phyloP scores from a whole-genome alignment of 2,113 vertebrate genomes.

The Zosterops borbonicus region DNA sequence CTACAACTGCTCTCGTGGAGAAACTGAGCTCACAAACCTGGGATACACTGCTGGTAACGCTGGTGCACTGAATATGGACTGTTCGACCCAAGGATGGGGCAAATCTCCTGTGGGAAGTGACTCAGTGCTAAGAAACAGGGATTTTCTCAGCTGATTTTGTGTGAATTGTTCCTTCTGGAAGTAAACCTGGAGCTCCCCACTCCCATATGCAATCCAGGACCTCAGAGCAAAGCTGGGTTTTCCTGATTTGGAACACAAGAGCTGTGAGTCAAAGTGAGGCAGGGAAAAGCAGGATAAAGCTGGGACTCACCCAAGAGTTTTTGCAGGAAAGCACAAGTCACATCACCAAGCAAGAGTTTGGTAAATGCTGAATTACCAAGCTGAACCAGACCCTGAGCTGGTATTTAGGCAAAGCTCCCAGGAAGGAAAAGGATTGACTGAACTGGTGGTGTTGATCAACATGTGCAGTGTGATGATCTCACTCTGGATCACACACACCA shows the following conservation, averaged over 20 bases:
- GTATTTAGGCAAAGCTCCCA: background rate
- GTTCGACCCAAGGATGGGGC: background rate
- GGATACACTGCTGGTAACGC: rapidly evolving
- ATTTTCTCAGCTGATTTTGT: background rate
- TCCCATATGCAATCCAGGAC: background rate
- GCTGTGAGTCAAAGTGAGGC: background rate
- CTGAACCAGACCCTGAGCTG: background rate
- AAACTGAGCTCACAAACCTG: background rate
- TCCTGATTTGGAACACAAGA: background rate
- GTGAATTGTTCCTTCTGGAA: background rate
- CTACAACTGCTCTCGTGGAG: background rate
- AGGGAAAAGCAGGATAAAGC: background rate
- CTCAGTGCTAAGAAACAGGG: background rate
- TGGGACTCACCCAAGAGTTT: background rate
- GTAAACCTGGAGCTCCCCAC: background rate
- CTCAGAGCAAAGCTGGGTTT: background rate
- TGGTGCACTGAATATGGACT: rapidly evolving
- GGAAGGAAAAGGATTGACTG: background rate
- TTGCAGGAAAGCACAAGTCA: background rate
- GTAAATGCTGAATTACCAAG: background rate
- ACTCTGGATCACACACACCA: background rate
- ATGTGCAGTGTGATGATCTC: rapidly evolving
- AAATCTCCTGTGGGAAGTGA: background rate
- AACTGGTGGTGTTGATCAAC: background rate
- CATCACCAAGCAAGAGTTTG: background rate